Percentiles rank a stretch among this genome's conserved stretches.
phyloP scores from a whole-genome alignment of 53 echinoderm and acorn worm species.

The Crossaster papposus region DNA sequence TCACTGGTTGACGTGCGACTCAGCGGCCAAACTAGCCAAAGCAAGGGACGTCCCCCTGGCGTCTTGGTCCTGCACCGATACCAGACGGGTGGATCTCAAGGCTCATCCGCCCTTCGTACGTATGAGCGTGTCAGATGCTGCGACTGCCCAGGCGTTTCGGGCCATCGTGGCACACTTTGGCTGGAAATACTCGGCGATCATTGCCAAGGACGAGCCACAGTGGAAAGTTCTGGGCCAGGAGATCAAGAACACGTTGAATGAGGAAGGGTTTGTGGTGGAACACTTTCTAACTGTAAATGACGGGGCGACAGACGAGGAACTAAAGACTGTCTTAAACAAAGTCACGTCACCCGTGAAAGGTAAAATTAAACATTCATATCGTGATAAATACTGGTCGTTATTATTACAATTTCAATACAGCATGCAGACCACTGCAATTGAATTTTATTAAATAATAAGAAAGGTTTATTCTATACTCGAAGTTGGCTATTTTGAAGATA shows the following conservation, averaged over 20 bases:
- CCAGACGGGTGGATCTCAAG: neutral
- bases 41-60: neutral
- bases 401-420: no score
- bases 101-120: constrained; percentile 27
- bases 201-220: constrained; percentile 2
- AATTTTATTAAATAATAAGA: no score
- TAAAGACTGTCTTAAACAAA: neutral
- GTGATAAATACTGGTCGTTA: no score
- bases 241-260: neutral
- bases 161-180: constrained; percentile 18
- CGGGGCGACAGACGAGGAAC: constrained; percentile 23
- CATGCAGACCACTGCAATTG: no score
- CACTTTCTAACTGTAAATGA: constrained; percentile 14
- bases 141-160: constrained; percentile 15
- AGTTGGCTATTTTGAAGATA: no score
- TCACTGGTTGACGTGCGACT: constrained; percentile 53
- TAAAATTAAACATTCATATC: neutral
- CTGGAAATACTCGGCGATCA: constrained; percentile 51
- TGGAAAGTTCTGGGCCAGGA: constrained; percentile 42
- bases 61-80: constrained; percentile 55
- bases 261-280: neutral
- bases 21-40: constrained; percentile 35
- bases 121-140: constrained; percentile 19
- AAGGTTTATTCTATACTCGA: no score
- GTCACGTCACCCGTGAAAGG: constrained; percentile 46